A percentile compares a stretch with the other conserved stretches of the same genome.
These are phyloP conservation scores for Drosophila nikananu DNA, from an alignment of 1,140 invertebrate species.

Conservation along the genomic window DNA sequence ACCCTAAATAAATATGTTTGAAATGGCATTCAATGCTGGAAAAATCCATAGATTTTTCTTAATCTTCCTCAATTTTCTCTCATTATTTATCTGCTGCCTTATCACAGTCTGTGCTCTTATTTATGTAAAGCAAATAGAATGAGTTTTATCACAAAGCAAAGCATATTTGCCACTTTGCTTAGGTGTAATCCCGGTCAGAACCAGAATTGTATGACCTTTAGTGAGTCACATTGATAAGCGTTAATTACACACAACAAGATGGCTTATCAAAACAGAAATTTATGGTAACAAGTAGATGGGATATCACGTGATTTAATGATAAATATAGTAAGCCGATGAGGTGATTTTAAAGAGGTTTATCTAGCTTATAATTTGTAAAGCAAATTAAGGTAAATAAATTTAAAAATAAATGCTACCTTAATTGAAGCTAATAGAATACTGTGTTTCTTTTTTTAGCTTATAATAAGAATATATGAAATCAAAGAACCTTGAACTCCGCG, in stretches of 20 bases:
- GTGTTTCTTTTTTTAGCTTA: no score
- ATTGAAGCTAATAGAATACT: no score
- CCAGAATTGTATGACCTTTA: constrained; percentile 7
- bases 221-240: constrained; percentile 26
- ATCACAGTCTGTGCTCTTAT: neutral
- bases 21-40: neutral
- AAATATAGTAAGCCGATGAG: neutral
- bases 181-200: neutral
- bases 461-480: neutral
- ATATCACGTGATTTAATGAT: constrained; percentile 19
- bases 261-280: constrained; percentile 18
- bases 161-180: constrained; percentile 8
- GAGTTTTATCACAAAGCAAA: neutral
- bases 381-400: no score
- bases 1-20: neutral
- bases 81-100: neutral
- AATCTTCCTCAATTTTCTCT: neutral
- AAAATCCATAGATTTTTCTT: neutral
- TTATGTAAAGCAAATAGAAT: constrained; percentile 10
- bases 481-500: neutral
- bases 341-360: neutral
- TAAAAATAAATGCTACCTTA: no score
- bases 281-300: neutral
- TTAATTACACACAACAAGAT: constrained; percentile 3
- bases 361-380: no score